Conservation (phyloP, 2,797 vertebrate species). For the Otolemur crassicaudatus region DNA sequence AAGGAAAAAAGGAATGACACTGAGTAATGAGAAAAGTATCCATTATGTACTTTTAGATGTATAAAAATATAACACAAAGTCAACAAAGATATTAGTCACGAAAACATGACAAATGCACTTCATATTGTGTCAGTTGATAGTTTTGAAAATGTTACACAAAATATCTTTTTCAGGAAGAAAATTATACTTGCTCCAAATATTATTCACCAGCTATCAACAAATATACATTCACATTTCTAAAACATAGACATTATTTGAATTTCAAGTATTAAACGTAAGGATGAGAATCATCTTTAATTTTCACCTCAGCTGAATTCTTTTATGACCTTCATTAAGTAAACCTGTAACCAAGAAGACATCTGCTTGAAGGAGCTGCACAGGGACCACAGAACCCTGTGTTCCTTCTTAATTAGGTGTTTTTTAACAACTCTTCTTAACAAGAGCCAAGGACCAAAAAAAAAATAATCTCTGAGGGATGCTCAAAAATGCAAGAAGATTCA, state of each 20-base stretch:
- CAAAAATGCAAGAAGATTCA: slow-evolving; percentile 2
- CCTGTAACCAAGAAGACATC: not conserved
- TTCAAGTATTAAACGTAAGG: not conserved
- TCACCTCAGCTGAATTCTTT: not conserved
- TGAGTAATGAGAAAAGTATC: not conserved
- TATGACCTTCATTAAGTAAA: not conserved
- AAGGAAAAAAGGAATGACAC: not conserved
- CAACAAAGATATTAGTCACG: not conserved
- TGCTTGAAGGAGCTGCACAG: not conserved
- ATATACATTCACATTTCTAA: not conserved
- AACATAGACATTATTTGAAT: not conserved
- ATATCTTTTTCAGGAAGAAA: not conserved
- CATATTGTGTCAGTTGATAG: not conserved
- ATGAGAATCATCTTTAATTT: not conserved
- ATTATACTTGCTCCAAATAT: not conserved
- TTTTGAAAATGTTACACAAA: not conserved
- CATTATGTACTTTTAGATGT: not conserved
- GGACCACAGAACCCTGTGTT: not conserved
- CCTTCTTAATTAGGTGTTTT: slow-evolving; percentile 42
- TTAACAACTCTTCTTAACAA: not conserved
- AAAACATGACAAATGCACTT: not conserved
- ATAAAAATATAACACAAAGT: not conserved
- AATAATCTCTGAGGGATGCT: not conserved
- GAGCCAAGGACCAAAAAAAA: not conserved
- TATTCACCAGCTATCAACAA: not conserved